Conservation (phyloP, 2,797 vertebrate genomes). For the Eutrigla gurnardus region DNA sequence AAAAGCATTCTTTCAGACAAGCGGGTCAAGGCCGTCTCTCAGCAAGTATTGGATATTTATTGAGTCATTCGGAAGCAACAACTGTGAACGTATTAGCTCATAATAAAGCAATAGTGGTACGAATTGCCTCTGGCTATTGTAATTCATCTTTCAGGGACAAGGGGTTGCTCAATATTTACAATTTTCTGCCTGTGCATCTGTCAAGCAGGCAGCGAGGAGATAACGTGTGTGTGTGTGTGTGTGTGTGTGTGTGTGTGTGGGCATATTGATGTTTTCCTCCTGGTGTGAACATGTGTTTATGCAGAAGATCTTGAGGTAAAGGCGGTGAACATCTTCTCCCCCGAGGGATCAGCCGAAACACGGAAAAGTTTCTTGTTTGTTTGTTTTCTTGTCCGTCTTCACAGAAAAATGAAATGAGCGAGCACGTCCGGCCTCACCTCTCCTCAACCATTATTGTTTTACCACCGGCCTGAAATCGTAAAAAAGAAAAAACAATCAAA, state of each 20-base stretch:
- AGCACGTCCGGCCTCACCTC: slow-evolving; percentile 18
- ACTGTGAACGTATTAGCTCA: slow-evolving; percentile 79
- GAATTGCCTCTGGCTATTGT: slow-evolving; percentile 67
- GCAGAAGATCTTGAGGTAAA: slow-evolving; percentile 12
- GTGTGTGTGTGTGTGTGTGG: slow-evolving; percentile 8
- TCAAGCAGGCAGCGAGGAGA: slow-evolving; percentile 34
- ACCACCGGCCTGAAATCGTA: slow-evolving; percentile 44
- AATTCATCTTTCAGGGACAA: slow-evolving; percentile 68
- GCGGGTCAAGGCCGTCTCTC: slow-evolving; percentile 76
- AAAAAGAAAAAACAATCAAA: slow-evolving; percentile 15
- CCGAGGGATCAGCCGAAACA: neutral
- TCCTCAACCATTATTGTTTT: slow-evolving; percentile 32
- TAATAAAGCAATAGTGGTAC: slow-evolving; percentile 72
- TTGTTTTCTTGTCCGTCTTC: slow-evolving; percentile 18
- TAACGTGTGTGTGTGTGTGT: slow-evolving; percentile 27
- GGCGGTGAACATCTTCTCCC: neutral
- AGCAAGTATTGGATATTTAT: slow-evolving; percentile 82
- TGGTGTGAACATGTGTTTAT: slow-evolving; percentile 23
- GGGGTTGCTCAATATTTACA: slow-evolving; percentile 70
- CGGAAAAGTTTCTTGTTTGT: neutral
- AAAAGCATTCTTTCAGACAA: slow-evolving; percentile 58
- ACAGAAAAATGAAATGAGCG: slow-evolving; percentile 9
- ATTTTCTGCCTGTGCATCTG: slow-evolving; percentile 55
- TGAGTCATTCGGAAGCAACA: slow-evolving; percentile 77
- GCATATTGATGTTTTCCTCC: slow-evolving; percentile 6